phyloP scores from a whole-genome alignment of 1,140 invertebrate species.

The Aphelenchoides besseyi region DNA sequence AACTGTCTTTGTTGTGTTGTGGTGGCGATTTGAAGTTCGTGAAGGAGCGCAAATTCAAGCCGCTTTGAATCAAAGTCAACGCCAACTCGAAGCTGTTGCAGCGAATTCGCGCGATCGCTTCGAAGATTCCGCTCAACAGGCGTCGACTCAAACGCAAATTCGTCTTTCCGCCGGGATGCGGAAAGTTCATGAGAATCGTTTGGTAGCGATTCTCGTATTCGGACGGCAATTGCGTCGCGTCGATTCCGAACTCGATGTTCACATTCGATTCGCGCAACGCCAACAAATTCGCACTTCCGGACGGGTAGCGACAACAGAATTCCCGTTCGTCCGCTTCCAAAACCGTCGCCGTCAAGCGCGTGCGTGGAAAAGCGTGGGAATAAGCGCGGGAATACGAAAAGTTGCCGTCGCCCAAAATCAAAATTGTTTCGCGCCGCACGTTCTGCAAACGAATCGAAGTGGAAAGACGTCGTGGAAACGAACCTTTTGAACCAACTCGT shows the following conservation, averaged over 20 bases:
- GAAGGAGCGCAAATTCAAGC: slow-evolving; percentile 26
- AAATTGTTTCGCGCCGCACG: slow-evolving; percentile 18
- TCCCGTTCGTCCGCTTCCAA: slow-evolving; percentile 40
- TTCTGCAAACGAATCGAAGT: background rate
- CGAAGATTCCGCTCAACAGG: slow-evolving; percentile 41
- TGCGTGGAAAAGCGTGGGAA: slow-evolving; percentile 24
- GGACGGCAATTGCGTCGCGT: slow-evolving; percentile 44
- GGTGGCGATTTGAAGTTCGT: slow-evolving; percentile 21
- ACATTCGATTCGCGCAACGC: slow-evolving; percentile 30
- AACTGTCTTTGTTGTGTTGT: slow-evolving; percentile 48
- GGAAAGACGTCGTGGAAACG: background rate
- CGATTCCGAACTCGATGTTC: slow-evolving; percentile 36
- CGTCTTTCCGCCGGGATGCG: slow-evolving; percentile 56
- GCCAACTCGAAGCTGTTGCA: slow-evolving; percentile 41
- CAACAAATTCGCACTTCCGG: slow-evolving; percentile 22
- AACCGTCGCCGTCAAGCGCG: slow-evolving; percentile 39
- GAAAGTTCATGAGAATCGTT: slow-evolving; percentile 55
- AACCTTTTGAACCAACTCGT: slow-evolving; percentile 23
- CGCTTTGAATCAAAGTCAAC: slow-evolving; percentile 42
- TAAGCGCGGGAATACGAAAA: slow-evolving; percentile 46
- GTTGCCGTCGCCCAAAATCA: slow-evolving; percentile 55
- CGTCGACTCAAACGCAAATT: slow-evolving; percentile 38
- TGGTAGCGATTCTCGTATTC: slow-evolving; percentile 1
- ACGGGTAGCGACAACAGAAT: slow-evolving; percentile 38
- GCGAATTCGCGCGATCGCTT: slow-evolving; percentile 29